Evolutionary conservation across 2,888 invertebrate species (phyloP).

Genomic region (Eledona agricola): DNA sequence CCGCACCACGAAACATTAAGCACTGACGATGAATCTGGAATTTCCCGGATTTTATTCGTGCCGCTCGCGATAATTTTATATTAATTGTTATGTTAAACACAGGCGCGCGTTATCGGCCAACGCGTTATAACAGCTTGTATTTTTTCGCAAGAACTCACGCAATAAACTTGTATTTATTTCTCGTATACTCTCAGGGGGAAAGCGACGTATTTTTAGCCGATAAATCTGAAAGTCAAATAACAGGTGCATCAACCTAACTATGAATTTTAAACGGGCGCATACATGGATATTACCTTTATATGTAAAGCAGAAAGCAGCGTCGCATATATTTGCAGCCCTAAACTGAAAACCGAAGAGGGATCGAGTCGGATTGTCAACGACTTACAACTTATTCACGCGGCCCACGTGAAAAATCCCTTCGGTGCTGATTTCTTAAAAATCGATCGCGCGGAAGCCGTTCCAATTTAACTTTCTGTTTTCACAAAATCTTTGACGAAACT

Average conservation of each 20-base stretch:
- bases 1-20: no score
- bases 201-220: no score
- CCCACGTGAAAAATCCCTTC: slow-evolving; percentile 27
- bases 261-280: slow-evolving; percentile 21
- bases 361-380: slow-evolving; percentile 27
- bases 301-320: slow-evolving; percentile 33
- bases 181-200: no score
- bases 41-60: slow-evolving; percentile 29
- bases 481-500: no score
- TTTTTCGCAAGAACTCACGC: slow-evolving; percentile 37
- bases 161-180: slow-evolving; percentile 27
- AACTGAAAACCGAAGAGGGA: slow-evolving; percentile 30
- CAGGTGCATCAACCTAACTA: slow-evolving; percentile 23
- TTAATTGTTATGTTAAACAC: slow-evolving; percentile 37
- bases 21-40: no score
- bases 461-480: no score
- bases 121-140: slow-evolving; percentile 37
- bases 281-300: slow-evolving; percentile 22
- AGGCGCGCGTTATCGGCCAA: slow-evolving; percentile 35
- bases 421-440: no score
- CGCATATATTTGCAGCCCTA: slow-evolving; percentile 29
- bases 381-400: slow-evolving; percentile 25
- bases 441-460: no score
- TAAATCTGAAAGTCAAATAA: slow-evolving; percentile 33
- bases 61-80: slow-evolving; percentile 32